phyloP scores from a whole-genome alignment of 2,888 invertebrate species.

The Amphipyra berbera region DNA sequence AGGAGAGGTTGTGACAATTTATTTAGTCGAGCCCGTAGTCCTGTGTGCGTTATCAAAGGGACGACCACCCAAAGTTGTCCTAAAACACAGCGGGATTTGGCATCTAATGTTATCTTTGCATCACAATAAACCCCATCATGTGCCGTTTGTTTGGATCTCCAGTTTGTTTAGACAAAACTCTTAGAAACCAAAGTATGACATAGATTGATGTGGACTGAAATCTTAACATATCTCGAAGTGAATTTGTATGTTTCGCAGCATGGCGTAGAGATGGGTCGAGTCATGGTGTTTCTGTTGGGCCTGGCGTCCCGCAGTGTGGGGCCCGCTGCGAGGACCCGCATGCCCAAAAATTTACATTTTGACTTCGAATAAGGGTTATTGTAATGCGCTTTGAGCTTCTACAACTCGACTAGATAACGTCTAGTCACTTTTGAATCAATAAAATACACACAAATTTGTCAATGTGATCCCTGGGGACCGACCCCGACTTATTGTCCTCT shows the following conservation, averaged over 20 bases:
- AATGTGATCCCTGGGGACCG: constrained; percentile 66
- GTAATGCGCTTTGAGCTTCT: constrained; percentile 60
- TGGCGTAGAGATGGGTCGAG: constrained; percentile 81
- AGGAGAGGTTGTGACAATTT: constrained; percentile 11
- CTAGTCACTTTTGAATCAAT: constrained; percentile 76
- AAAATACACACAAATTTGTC: constrained; percentile 74
- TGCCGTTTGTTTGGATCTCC: constrained; percentile 70
- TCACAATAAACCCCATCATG: constrained; percentile 58
- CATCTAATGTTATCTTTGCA: constrained; percentile 59
- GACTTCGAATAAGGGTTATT: constrained; percentile 74
- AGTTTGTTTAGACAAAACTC: constrained; percentile 71
- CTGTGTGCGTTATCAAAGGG: constrained; percentile 51
- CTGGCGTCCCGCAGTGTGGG: constrained; percentile 76
- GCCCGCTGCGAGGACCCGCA: constrained; percentile 74
- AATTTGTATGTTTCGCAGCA: constrained; percentile 87
- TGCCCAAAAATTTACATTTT: constrained; percentile 83
- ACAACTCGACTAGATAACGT: constrained; percentile 67
- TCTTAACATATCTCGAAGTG: constrained; percentile 80
- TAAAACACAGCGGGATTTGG: constrained; percentile 61
- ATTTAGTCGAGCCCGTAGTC: constrained; percentile 24
- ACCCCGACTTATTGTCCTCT: constrained; percentile 60
- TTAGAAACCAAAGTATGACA: constrained; percentile 74
- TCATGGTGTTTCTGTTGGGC: constrained; percentile 72
- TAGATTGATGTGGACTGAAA: constrained; percentile 81
- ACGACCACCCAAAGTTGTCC: constrained; percentile 58